These are phyloP conservation scores for Ostrea edulis DNA, from an alignment of 1,140 invertebrate genomes.

Conservation along the genomic window DNA sequence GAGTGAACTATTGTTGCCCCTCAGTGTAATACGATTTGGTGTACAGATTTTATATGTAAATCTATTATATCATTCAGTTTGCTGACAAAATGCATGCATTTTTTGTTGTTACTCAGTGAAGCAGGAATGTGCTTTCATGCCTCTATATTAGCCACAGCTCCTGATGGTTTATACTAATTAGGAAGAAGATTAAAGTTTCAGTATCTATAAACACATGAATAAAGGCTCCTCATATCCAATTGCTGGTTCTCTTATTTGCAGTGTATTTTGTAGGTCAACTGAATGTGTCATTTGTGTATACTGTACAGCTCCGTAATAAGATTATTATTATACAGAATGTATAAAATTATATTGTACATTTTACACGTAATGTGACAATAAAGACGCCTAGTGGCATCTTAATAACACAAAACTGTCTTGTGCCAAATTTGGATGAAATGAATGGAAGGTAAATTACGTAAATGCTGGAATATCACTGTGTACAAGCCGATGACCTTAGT, in stretches of 20 bases:
- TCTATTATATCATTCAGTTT: slow-evolving; percentile 13
- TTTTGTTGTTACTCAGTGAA: not conserved
- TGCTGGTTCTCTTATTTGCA: slow-evolving; percentile 18
- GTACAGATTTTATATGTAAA: slow-evolving; percentile 11
- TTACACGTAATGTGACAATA: slow-evolving; percentile 19
- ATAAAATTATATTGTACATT: slow-evolving; percentile 40
- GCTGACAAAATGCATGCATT: slow-evolving; percentile 30
- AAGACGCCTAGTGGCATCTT: slow-evolving; percentile 19
- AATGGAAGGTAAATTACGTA: not conserved
- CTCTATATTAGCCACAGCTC: not conserved
- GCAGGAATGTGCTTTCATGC: slow-evolving; percentile 10
- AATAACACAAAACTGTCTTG: not conserved
- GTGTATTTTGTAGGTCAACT: slow-evolving; percentile 34
- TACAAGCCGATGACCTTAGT: too few relatives aligned
- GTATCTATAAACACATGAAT: not conserved
- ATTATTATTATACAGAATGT: slow-evolving; percentile 34
- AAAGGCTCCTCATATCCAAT: not conserved
- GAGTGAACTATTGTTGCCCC: not conserved
- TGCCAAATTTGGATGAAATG: not conserved
- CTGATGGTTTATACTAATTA: too few relatives aligned
- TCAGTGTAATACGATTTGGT: slow-evolving; percentile 13
- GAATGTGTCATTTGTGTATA: slow-evolving; percentile 26
- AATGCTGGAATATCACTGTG: too few relatives aligned
- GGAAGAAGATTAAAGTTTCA: too few relatives aligned
- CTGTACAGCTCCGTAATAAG: slow-evolving; percentile 16